Conservation (phyloP, 2,888 invertebrate genomes). For the Chrysotoxum bicinctum region DNA sequence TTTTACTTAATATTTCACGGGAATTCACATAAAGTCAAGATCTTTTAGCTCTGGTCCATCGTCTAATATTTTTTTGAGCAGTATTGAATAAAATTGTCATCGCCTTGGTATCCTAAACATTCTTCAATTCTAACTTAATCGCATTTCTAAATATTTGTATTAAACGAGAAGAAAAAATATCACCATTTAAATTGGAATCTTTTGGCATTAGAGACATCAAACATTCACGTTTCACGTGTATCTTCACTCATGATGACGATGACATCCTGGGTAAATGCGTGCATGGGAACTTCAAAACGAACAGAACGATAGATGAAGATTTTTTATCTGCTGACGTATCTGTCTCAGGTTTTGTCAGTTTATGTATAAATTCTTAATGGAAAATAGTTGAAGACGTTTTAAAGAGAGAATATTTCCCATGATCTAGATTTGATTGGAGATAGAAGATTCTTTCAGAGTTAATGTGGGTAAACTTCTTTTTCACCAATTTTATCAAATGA, state of each 20-base stretch:
- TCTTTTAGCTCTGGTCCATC: too few species aligned
- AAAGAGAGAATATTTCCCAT: neutral
- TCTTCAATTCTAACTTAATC: neutral
- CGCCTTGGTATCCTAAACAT: neutral
- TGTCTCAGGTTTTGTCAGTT: slow-evolving; percentile 1
- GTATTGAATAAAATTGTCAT: neutral
- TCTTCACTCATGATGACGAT: neutral
- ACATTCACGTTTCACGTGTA: neutral
- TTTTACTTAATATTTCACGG: too few species aligned
- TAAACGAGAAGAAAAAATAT: slow-evolving; percentile 1
- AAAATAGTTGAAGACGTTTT: slow-evolving; percentile 1
- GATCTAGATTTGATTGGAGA: neutral
- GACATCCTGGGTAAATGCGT: neutral
- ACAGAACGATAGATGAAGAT: neutral
- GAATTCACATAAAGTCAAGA: too few species aligned
- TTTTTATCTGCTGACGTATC: neutral
- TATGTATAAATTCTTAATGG: neutral
- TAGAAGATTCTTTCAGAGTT: neutral
- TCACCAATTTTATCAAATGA: too few species aligned
- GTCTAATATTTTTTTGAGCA: neutral
- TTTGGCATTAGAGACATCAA: neutral
- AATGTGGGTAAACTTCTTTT: neutral
- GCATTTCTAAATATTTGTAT: slow-evolving; percentile 20
- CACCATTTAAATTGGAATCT: slow-evolving; percentile 31
- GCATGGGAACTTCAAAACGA: neutral